These are phyloP conservation scores for Lethenteron reissneri DNA, from an alignment of 2,113 vertebrate species.

Conservation along the genomic window DNA sequence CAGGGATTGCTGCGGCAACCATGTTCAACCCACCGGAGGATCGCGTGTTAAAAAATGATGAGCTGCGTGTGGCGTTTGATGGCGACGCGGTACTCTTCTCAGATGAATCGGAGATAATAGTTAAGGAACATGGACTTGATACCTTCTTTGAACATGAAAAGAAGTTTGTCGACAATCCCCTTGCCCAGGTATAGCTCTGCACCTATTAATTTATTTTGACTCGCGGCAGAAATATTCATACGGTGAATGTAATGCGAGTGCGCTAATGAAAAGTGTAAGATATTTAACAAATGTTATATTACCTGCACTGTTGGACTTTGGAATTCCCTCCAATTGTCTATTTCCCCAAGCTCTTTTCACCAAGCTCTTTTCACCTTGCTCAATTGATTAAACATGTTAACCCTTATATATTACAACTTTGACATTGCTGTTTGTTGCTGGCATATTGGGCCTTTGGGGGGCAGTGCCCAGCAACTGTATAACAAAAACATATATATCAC, in stretches of 20 bases:
- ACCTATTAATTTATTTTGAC: too few species aligned
- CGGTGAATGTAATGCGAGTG: background rate
- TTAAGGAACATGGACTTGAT: constrained; percentile 65
- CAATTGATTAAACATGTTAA: fast-evolving
- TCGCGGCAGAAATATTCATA: background rate
- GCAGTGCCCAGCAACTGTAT: background rate
- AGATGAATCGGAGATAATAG: constrained; percentile 72
- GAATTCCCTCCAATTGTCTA: too few species aligned
- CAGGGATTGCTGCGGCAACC: constrained; percentile 77
- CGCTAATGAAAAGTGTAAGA: background rate
- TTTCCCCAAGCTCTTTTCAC: background rate
- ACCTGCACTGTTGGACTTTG: background rate
- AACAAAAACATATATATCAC: background rate
- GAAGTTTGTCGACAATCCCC: constrained; percentile 57
- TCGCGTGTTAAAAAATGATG: constrained; percentile 39
- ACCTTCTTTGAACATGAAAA: constrained; percentile 82
- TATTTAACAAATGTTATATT: background rate
- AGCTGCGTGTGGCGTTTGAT: constrained; percentile 76
- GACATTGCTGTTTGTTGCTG: too few species aligned
- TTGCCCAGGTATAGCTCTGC: constrained; percentile 46
- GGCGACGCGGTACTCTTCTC: constrained; percentile 83
- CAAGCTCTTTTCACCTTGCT: background rate
- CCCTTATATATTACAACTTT: too few species aligned
- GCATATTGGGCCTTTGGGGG: too few species aligned
- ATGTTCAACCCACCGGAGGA: constrained; percentile 63